Base-by-base conservation (phyloP, 2,113 vertebrate genomes). In the Tympanuchus pallidicinctus region DNA sequence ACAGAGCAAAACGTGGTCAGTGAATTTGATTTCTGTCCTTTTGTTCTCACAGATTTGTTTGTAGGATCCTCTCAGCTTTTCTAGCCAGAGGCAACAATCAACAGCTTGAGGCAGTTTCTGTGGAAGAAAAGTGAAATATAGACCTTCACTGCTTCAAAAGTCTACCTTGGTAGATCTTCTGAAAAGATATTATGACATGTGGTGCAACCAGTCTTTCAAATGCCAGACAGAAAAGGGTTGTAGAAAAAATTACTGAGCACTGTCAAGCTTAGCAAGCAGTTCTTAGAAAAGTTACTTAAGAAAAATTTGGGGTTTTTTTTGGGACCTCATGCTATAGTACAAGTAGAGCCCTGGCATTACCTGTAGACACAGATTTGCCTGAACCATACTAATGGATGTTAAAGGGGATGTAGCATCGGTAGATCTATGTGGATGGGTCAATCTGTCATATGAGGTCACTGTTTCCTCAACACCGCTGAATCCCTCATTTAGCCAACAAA, bases 401-500 rank as follows among this genome's bases (percentile, higher is more conserved):
- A 74, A 6, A 70, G 24, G 30, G 18, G 19, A n/a, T 32, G 13
- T 28, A 50, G 11, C 73, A 20, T 22, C 16, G 72, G 43, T 43
- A 19, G 85, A 67, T 79, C 7, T 20, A 5, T 8, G 13, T 13
- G 42, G 15, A 65, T 22, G 6, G 20, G 57, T 67, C 48, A 57
- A 2, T 11, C 8, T 11, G 59, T 89, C n/a, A 42, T n/a, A 40
- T 0, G 0, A 56, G 11, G 25, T 78, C 60, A 40, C 8, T 8
- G 4, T 82, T 72, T 84, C 56, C 36, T 34, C 27, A 18, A n/a
- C 10, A 19, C 59, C 15, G 17, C 5, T 22, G 11, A 42, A 25
- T 40, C 11, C 11, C 12, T 45, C 38, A 14, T 24, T 63, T 89
- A 69, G 15, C 9, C 14, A 19, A 24, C 34, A 78, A 70, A 48